Percentiles rank a stretch among this genome's conserved stretches.
phyloP scores from a whole-genome alignment of 1,140 invertebrate species.

The Xylocopa sonorina region DNA sequence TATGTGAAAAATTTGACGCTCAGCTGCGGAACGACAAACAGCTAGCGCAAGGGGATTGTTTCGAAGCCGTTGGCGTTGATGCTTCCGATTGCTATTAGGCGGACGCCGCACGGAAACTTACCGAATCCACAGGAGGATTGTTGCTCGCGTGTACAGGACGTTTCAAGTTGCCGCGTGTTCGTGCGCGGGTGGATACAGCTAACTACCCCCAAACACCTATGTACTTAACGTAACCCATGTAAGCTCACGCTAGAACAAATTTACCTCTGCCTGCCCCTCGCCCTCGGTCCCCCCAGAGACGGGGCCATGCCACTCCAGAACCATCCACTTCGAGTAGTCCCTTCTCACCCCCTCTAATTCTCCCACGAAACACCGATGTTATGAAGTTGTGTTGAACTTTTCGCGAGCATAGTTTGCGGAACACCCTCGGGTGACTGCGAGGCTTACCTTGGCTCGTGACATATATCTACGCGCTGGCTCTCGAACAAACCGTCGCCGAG shows the following conservation, averaged over 20 bases:
- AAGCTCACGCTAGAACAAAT: slow-evolving; percentile 83
- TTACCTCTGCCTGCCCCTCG: slow-evolving; percentile 61
- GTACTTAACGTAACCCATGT: slow-evolving; percentile 82
- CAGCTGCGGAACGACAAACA: neutral
- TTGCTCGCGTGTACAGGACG: slow-evolving; percentile 52
- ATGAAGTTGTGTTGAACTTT: slow-evolving; percentile 81
- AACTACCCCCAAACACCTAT: slow-evolving; percentile 80
- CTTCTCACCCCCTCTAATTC: slow-evolving; percentile 64
- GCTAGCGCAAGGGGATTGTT: neutral
- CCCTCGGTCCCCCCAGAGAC: slow-evolving; percentile 41
- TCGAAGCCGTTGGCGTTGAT: slow-evolving; percentile 17
- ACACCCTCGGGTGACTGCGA: slow-evolving; percentile 70
- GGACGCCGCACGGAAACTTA: slow-evolving; percentile 21
- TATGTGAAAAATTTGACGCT: neutral
- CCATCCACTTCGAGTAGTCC: slow-evolving; percentile 70
- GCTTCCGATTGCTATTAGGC: slow-evolving; percentile 13
- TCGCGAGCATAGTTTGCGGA: slow-evolving; percentile 77
- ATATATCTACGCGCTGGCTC: slow-evolving; percentile 64
- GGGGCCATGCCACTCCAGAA: slow-evolving; percentile 45
- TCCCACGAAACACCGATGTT: slow-evolving; percentile 71
- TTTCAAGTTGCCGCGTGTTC: slow-evolving; percentile 67
- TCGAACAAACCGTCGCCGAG: slow-evolving; percentile 41
- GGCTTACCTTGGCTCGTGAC: slow-evolving; percentile 70
- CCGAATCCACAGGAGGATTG: slow-evolving; percentile 43
- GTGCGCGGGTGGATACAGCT: slow-evolving; percentile 70